phyloP scores from a whole-genome alignment of 2,888 invertebrate species.

The Oxytorus armatus region DNA sequence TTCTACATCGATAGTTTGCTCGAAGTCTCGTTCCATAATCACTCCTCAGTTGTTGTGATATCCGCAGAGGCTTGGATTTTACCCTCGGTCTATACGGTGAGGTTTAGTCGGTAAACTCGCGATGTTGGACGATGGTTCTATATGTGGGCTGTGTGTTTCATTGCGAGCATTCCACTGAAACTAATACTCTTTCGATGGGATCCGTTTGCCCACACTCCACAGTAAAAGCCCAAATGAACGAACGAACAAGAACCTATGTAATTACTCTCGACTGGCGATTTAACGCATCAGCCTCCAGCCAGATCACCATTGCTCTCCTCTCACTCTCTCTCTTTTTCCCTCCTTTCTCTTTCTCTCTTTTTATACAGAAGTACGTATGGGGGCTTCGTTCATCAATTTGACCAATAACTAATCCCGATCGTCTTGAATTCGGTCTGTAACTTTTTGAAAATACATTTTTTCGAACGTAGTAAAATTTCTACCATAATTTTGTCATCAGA shows the following conservation, averaged over 20 bases:
- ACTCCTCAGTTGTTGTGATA: too few relatives aligned
- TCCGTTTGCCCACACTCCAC: conserved; percentile 33
- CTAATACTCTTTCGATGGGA: conserved; percentile 61
- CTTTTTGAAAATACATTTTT: background rate
- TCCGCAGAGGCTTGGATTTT: too few relatives aligned
- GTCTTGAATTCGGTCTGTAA: background rate
- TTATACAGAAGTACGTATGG: too few relatives aligned
- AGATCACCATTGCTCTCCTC: conserved; percentile 31
- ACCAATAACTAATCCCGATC: background rate
- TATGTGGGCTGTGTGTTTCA: conserved; percentile 9
- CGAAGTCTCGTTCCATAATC: too few relatives aligned
- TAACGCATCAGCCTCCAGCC: conserved; percentile 64
- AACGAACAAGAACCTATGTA: conserved; percentile 69
- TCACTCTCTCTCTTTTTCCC: too few relatives aligned
- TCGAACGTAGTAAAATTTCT: background rate
- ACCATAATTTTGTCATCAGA: background rate
- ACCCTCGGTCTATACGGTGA: too few relatives aligned
- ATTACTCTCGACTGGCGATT: conserved; percentile 69
- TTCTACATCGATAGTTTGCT: too few relatives aligned
- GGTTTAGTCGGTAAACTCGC: too few relatives aligned
- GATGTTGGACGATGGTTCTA: conserved; percentile 25
- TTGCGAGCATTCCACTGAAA: conserved; percentile 44
- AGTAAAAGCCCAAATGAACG: conserved; percentile 26
- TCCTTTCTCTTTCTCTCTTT: too few relatives aligned
- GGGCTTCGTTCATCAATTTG: conserved; percentile 17